Evolutionary conservation across 2,888 invertebrate species (phyloP).

Genomic region (Drosophila imparisetae): DNA sequence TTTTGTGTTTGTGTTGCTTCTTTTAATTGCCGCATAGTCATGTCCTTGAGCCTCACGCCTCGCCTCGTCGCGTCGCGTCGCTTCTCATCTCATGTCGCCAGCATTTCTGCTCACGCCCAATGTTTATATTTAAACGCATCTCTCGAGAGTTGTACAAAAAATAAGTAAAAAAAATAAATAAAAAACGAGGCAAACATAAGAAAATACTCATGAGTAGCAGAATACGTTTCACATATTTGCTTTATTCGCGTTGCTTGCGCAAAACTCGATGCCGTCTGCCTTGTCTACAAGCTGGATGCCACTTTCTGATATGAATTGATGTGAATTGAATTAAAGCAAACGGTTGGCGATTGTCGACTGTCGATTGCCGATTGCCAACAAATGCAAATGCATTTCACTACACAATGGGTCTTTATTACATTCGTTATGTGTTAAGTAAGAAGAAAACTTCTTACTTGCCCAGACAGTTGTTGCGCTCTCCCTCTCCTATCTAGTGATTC

Average conservation of each 20-base stretch:
- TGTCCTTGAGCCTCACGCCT: slow-evolving; percentile 51
- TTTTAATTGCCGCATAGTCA: slow-evolving; percentile 63
- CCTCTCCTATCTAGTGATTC: neutral
- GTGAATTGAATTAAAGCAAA: slow-evolving; percentile 66
- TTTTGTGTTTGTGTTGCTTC: slow-evolving; percentile 29
- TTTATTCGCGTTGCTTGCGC: slow-evolving; percentile 34
- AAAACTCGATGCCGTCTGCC: slow-evolving; percentile 5
- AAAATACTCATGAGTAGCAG: slow-evolving; percentile 17
- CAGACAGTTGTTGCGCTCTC: slow-evolving; percentile 4
- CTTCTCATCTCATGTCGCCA: slow-evolving; percentile 20
- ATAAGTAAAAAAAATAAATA: neutral
- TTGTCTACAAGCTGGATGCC: slow-evolving; percentile 41
- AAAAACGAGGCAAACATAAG: slow-evolving; percentile 5
- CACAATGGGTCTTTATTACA: neutral
- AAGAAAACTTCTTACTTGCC: neutral
- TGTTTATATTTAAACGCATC: slow-evolving; percentile 63
- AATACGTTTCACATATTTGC: slow-evolving; percentile 20
- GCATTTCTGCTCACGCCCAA: slow-evolving; percentile 23
- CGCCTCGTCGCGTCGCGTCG: slow-evolving; percentile 1
- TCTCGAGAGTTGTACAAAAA: slow-evolving; percentile 33
- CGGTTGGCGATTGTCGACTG: slow-evolving; percentile 28
- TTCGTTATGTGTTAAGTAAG: neutral
- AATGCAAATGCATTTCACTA: slow-evolving; percentile 13
- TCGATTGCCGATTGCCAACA: neutral
- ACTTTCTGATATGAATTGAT: slow-evolving; percentile 57